Evolutionary conservation across 2,888 invertebrate species (phyloP).

Genomic region (Mesorhabditis belari): DNA sequence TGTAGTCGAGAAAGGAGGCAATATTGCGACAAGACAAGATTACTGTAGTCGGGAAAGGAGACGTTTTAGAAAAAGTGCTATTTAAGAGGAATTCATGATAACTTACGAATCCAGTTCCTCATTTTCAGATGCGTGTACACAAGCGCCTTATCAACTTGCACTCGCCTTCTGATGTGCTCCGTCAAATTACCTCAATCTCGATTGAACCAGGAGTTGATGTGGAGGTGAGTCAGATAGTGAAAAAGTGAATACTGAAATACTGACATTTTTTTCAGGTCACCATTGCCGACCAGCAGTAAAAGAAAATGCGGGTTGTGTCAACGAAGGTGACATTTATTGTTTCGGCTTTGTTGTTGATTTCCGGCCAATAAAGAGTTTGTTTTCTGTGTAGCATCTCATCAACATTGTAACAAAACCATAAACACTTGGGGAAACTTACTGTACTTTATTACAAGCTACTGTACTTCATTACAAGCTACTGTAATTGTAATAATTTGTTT

Average conservation of each 20-base stretch:
- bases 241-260: background rate
- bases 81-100: too few species aligned
- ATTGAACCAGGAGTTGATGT: conserved; percentile 99
- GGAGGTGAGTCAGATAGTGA: conserved; percentile 72
- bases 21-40: too few species aligned
- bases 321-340: background rate
- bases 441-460: too few species aligned
- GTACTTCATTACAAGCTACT: too few species aligned
- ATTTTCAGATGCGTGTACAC: conserved; percentile 87
- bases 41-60: too few species aligned
- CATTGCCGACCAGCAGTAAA: conserved; percentile 8
- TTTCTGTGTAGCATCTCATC: conserved; percentile 1
- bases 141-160: conserved; percentile 97
- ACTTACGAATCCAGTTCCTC: background rate
- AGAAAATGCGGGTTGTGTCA: conserved; percentile 7
- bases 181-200: conserved; percentile 96
- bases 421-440: too few species aligned
- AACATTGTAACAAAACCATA: too few species aligned
- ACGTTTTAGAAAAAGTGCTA: too few species aligned
- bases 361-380: conserved; percentile 9
- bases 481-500: too few species aligned
- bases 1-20: too few species aligned
- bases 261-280: background rate
- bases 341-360: conserved; percentile 6
- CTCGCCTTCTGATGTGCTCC: conserved; percentile 95